Evolutionary conservation across 2,888 invertebrate genomes (phyloP).

Genomic region (Pseudanteris insignis): DNA sequence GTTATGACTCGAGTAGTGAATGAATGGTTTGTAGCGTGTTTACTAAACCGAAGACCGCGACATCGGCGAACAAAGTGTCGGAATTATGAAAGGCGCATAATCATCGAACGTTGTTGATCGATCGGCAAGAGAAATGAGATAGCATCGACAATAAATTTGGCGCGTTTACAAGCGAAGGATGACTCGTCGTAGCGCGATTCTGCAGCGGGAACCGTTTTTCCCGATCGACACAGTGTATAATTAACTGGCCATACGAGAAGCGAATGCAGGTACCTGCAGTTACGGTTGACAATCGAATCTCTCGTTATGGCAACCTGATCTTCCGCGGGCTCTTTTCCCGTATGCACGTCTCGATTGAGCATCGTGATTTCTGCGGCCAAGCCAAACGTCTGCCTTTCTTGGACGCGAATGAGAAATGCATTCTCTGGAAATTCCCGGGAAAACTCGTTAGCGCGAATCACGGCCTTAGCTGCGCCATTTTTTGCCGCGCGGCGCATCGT

Average conservation of each 20-base stretch:
- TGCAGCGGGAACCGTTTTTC: conserved; percentile 44
- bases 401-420: conserved; percentile 43
- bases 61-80: background rate
- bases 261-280: conserved; percentile 46
- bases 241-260: conserved; percentile 45
- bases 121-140: conserved; percentile 35
- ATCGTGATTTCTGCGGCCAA: conserved; percentile 45
- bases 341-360: conserved; percentile 49
- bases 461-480: conserved; percentile 28
- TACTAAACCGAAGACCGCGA: no score
- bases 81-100: conserved; percentile 26
- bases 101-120: conserved; percentile 30
- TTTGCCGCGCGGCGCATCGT: conserved; percentile 15
- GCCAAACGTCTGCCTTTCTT: conserved; percentile 41
- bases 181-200: conserved; percentile 36
- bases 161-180: conserved; percentile 34
- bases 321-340: conserved; percentile 48
- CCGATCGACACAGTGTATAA: conserved; percentile 43
- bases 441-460: conserved; percentile 44
- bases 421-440: conserved; percentile 47
- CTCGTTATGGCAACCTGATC: conserved; percentile 52
- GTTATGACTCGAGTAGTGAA: no score
- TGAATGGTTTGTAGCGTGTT: no score
- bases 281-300: conserved; percentile 47
- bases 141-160: conserved; percentile 36